A percentile compares a stretch with the other conserved stretches of the same genome.
phyloP scores from a whole-genome alignment of 2,888 invertebrate species.

The Gnatocerus cornutus region DNA sequence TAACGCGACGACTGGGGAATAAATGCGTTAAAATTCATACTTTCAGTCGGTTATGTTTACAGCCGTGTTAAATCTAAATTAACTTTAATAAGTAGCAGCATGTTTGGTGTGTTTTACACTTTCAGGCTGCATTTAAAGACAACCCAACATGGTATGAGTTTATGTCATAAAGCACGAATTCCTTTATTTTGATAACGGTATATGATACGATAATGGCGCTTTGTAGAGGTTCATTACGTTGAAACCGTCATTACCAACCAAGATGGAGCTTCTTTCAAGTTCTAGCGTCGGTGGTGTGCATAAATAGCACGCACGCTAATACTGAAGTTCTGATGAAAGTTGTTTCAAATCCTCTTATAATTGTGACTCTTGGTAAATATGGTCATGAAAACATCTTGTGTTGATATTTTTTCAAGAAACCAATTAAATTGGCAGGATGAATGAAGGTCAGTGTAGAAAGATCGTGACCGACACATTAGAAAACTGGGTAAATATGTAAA shows the following conservation, averaged over 20 bases:
- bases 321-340: no score
- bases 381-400: no score
- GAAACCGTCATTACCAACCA: background rate
- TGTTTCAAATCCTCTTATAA: no score
- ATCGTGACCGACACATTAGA: no score
- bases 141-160: background rate
- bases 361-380: no score
- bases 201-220: conserved; percentile 4
- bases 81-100: background rate
- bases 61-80: conserved; percentile 1
- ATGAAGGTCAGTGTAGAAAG: no score
- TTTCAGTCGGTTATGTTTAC: conserved; percentile 1
- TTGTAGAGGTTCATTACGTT: conserved; percentile 7
- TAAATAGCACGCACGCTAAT: background rate
- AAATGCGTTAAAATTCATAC: background rate
- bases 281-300: background rate
- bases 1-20: conserved; percentile 13
- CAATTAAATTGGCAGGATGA: no score
- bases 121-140: background rate
- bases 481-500: no score
- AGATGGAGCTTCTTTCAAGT: conserved; percentile 2
- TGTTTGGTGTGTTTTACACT: background rate
- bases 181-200: conserved; percentile 18
- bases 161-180: conserved; percentile 14
- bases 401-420: no score